phyloP scores from a whole-genome alignment of 1,140 invertebrate genomes.

The Drosophila rufa region DNA sequence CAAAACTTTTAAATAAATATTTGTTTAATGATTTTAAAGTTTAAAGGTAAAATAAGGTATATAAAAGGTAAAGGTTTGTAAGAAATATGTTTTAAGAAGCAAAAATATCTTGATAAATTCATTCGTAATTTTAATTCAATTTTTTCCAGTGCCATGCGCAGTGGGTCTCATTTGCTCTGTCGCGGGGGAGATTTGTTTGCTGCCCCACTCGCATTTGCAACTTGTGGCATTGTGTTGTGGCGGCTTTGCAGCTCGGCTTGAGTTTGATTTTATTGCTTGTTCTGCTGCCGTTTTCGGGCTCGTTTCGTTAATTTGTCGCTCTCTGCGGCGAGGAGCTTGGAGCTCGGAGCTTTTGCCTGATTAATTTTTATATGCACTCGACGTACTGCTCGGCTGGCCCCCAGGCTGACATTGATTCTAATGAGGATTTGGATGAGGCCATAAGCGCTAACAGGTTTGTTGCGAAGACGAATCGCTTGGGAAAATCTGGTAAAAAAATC shows the following conservation, averaged over 20 bases:
- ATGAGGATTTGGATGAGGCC: slow-evolving; percentile 43
- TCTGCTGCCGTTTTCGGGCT: slow-evolving; percentile 52
- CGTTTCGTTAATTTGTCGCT: slow-evolving; percentile 66
- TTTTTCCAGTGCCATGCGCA: slow-evolving; percentile 26
- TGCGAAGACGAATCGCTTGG: slow-evolving; percentile 15
- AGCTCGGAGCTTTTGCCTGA: slow-evolving; percentile 38
- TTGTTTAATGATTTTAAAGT: too few relatives aligned
- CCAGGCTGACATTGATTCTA: slow-evolving; percentile 54
- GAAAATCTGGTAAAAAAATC: not conserved
- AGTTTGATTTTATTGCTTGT: slow-evolving; percentile 61
- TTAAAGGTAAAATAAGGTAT: too few relatives aligned
- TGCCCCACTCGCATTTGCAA: slow-evolving; percentile 61
- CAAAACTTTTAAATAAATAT: too few relatives aligned
- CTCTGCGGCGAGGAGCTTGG: slow-evolving; percentile 15
- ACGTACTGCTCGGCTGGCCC: slow-evolving; percentile 17
- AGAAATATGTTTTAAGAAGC: too few relatives aligned
- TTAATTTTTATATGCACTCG: slow-evolving; percentile 58
- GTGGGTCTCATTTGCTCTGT: slow-evolving; percentile 78
- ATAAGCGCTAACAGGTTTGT: slow-evolving; percentile 23
- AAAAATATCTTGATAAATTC: too few relatives aligned
- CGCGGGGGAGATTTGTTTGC: slow-evolving; percentile 71
- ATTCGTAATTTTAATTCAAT: not conserved
- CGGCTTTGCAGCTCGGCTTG: slow-evolving; percentile 14
- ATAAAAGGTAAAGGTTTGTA: too few relatives aligned
- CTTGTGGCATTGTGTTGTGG: slow-evolving; percentile 55